These are phyloP conservation scores for Megaceryle alcyon DNA, from an alignment of 2,797 vertebrate genomes.

Conservation along the genomic window DNA sequence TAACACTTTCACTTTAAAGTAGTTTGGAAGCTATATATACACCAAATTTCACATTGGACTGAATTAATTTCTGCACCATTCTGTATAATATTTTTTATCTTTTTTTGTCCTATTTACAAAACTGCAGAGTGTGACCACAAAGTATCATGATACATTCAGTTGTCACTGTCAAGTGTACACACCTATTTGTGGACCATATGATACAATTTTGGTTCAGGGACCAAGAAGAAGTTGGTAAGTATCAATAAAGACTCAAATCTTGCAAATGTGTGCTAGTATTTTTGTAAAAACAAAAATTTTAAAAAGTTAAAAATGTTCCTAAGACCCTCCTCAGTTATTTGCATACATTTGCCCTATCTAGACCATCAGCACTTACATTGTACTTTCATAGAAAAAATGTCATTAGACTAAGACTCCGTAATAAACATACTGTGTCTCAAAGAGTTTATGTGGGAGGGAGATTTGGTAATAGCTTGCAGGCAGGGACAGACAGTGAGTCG, in stretches of 20 bases:
- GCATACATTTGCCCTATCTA: background rate
- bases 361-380: background rate
- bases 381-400: background rate
- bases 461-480: background rate
- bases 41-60: background rate
- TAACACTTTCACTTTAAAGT: background rate
- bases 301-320: background rate
- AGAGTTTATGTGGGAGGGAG: background rate
- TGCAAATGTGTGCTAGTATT: background rate
- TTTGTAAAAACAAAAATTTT: background rate
- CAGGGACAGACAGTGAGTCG: background rate
- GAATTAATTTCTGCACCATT: background rate
- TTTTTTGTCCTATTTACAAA: background rate
- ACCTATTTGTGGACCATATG: background rate
- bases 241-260: background rate
- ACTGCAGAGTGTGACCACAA: background rate
- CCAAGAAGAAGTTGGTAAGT: background rate
- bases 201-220: background rate
- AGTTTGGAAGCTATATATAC: background rate
- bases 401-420: background rate
- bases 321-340: background rate
- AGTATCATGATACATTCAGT: background rate
- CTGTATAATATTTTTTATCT: background rate
- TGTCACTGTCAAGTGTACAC: background rate
- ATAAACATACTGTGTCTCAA: background rate